Conservation (phyloP, 2,888 invertebrate genomes). For the Ophion slaviceki region DNA sequence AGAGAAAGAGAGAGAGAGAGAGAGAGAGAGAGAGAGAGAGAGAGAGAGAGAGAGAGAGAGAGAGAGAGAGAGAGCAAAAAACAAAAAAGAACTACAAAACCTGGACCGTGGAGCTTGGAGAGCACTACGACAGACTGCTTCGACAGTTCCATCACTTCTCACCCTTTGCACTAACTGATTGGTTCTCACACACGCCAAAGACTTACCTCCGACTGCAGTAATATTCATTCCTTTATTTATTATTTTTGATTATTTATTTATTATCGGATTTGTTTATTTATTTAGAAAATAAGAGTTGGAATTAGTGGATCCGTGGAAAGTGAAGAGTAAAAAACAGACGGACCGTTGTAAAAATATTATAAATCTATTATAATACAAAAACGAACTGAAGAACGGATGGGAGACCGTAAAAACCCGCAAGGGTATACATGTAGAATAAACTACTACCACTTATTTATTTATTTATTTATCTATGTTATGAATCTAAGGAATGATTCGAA, state of each 20-base stretch:
- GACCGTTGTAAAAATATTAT: too few relatives aligned
- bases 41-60: background rate
- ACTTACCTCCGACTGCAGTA: constrained; percentile 1
- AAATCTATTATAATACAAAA: too few relatives aligned
- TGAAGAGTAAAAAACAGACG: too few relatives aligned
- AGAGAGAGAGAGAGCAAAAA: background rate
- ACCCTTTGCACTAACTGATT: constrained; percentile 25
- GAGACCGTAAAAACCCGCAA: too few relatives aligned
- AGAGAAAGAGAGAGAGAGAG: constrained; percentile 1
- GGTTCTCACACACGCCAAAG: background rate
- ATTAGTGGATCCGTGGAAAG: too few relatives aligned
- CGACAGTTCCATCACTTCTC: constrained; percentile 48
- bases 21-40: too few relatives aligned
- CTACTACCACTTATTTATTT: background rate
- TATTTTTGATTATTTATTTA: background rate
- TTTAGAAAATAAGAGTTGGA: background rate
- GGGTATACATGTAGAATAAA: too few relatives aligned
- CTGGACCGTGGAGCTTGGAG: constrained; percentile 24
- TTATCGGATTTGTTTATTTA: background rate
- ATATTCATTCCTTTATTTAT: background rate
- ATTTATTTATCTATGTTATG: background rate
- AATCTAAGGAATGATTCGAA: background rate
- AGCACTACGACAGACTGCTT: constrained; percentile 39
- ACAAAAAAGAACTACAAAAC: background rate
- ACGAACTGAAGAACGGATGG: too few relatives aligned